Conservation (phyloP, 2,797 vertebrate species). For the Hypotaenidia okinawae region DNA sequence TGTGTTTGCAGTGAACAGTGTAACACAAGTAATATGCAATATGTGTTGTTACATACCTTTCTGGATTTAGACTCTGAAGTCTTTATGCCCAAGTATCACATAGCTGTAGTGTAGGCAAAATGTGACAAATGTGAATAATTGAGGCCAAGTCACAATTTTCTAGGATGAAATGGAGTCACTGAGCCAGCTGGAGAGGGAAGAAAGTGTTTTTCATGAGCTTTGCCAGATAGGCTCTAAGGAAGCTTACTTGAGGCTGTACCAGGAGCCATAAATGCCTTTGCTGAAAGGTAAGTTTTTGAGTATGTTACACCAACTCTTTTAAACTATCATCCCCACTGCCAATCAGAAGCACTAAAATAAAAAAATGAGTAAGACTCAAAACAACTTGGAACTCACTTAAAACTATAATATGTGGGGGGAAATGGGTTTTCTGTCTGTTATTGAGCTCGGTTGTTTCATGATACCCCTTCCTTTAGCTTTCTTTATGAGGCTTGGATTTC, state of each 20-base stretch:
- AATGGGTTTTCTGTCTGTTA: not conserved
- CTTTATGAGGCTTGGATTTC: not conserved
- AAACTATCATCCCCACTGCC: not conserved
- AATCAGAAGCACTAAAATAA: not conserved
- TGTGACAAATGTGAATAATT: conserved; percentile 17
- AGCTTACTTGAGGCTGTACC: conserved; percentile 16
- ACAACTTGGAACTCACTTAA: not conserved
- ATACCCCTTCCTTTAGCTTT: not conserved
- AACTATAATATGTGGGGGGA: not conserved
- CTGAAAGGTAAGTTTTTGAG: not conserved
- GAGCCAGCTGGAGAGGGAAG: conserved; percentile 50
- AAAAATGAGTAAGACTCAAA: not conserved
- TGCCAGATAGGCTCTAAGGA: conserved; percentile 37
- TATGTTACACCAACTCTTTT: not conserved
- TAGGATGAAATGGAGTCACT: not conserved
- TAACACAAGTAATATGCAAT: not conserved
- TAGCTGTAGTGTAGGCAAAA: not conserved
- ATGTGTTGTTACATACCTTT: not conserved
- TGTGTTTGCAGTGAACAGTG: not conserved
- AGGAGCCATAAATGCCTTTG: not conserved
- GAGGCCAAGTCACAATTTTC: not conserved
- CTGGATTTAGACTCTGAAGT: not conserved
- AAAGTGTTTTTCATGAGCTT: not conserved
- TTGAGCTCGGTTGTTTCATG: not conserved
- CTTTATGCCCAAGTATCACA: not conserved